phyloP scores from a whole-genome alignment of 2,113 vertebrate genomes.

The Todiramphus saurophagus region DNA sequence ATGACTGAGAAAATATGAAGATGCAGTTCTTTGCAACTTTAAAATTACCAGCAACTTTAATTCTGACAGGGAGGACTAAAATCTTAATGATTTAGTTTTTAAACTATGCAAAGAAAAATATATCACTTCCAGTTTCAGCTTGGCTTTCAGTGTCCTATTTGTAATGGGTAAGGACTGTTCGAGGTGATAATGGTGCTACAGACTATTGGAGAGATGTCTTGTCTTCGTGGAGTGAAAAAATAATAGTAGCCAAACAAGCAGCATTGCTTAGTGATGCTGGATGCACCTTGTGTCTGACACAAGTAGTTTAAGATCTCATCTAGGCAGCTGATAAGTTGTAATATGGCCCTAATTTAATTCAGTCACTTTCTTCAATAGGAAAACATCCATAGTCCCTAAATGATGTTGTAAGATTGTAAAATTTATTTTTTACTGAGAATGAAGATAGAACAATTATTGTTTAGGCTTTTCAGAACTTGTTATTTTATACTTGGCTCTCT shows the following conservation, averaged over 20 bases:
- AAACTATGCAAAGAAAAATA: not conserved
- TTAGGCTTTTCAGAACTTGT: not conserved
- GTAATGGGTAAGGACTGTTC: not conserved
- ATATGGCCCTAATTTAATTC: not conserved
- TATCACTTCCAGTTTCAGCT: not conserved
- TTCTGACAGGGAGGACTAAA: not conserved
- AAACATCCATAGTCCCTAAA: not conserved
- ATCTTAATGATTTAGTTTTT: not conserved
- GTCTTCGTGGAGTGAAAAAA: not conserved
- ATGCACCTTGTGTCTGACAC: not conserved
- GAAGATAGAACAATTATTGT: not conserved
- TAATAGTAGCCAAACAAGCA: fast-evolving
- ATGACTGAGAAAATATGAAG: not conserved
- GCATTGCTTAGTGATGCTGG: not conserved
- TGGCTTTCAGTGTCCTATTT: not conserved
- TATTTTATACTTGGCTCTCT: not conserved
- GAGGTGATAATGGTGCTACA: not conserved
- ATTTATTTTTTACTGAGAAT: not conserved
- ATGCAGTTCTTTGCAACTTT: not conserved
- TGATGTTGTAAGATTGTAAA: not conserved
- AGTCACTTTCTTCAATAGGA: not conserved
- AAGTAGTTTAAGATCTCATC: not conserved
- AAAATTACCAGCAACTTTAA: not conserved
- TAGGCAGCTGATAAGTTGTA: not conserved
- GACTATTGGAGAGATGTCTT: not conserved